These are phyloP conservation scores for Rhagologus leucostigma DNA, from an alignment of 2,113 vertebrate species.

Conservation along the genomic window DNA sequence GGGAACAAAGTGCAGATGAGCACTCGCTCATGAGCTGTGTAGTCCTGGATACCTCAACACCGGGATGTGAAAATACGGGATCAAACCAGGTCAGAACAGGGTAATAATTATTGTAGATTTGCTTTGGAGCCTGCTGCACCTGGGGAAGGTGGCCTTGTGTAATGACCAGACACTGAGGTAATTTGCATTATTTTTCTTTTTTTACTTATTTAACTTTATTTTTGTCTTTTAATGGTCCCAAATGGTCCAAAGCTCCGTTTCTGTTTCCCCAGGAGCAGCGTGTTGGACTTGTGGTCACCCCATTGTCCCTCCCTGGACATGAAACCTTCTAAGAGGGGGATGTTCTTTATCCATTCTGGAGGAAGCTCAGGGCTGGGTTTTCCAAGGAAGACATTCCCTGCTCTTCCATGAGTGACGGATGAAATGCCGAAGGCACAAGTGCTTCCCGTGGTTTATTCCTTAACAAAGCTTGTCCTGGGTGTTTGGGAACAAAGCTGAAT, in stretches of 20 bases:
- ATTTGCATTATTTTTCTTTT: neutral
- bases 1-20: neutral
- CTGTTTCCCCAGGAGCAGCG: neutral
- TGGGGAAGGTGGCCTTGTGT: neutral
- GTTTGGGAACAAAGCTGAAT: neutral
- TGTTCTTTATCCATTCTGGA: neutral
- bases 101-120: neutral
- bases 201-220: neutral
- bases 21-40: neutral
- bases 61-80: neutral
- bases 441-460: neutral
- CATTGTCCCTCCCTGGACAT: fast-evolving
- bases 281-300: neutral
- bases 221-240: neutral
- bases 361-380: neutral
- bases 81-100: neutral
- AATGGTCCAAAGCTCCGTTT: neutral
- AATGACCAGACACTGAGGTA: neutral
- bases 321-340: neutral
- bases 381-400: neutral
- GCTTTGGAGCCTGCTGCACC: neutral
- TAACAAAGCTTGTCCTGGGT: neutral
- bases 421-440: neutral
- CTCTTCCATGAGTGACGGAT: neutral
- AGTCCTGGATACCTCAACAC: neutral